Evolutionary conservation across 2,113 vertebrate species (phyloP).

Genomic region (Ariopsis seemanni): DNA sequence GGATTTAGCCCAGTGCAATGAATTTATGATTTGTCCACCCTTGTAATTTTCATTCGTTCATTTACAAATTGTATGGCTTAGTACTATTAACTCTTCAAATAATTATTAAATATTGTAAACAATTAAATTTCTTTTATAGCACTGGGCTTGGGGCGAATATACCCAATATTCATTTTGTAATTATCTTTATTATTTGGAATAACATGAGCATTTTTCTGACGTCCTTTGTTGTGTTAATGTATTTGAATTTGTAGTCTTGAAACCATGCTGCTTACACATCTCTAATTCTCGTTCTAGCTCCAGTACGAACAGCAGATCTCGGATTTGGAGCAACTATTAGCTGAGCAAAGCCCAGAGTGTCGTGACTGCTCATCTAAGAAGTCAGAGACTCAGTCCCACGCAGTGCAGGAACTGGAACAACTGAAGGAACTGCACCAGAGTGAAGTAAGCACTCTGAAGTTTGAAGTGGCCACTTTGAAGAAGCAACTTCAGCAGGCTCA

Average conservation of each 20-base stretch:
- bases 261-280: not conserved
- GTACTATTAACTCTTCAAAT: not conserved
- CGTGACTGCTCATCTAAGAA: slow-evolving; percentile 27
- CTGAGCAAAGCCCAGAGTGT: slow-evolving; percentile 61
- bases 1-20: not conserved
- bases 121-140: not conserved
- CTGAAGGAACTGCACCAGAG: slow-evolving; percentile 67
- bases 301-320: slow-evolving; percentile 86
- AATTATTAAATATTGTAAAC: not conserved
- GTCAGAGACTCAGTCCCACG: slow-evolving; percentile 45
- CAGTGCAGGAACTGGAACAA: slow-evolving; percentile 73
- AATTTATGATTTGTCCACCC: not conserved
- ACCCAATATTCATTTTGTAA: not conserved
- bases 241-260: not conserved
- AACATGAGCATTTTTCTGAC: not conserved
- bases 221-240: no score
- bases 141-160: not conserved
- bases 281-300: slow-evolving; percentile 71
- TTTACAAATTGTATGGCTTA: not conserved
- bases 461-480: slow-evolving; percentile 71
- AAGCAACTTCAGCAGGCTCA: slow-evolving; percentile 74
- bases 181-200: not conserved
- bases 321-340: slow-evolving; percentile 81
- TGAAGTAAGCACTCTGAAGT: slow-evolving; percentile 61
- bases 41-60: not conserved